Percentiles rank a stretch among this genome's conserved stretches.
phyloP scores from a whole-genome alignment of 2,113 vertebrate genomes.

The Sus scrofa region T2T-Sscrofa CM000813.6:130181501-130182000 shows the following conservation, averaged over 20 bases:
- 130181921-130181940: neutral
- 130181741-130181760: neutral
- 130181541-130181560: neutral
- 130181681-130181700: neutral
- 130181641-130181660: constrained; percentile 58
- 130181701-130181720: neutral
- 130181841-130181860: neutral
- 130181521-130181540: neutral
- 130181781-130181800: neutral
- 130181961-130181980: neutral
- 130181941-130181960: neutral
- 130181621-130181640: constrained; percentile 31
- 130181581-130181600: constrained; percentile 76
- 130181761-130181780: neutral
- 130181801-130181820: neutral
- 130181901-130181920: neutral
- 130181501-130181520: neutral
- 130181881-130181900: neutral
- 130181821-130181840: rapidly evolving
- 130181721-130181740: neutral
- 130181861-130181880: neutral
- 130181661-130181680: constrained; percentile 84
- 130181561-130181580: constrained; percentile 62
- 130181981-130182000: neutral
- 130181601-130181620: constrained; percentile 47